phyloP scores from a whole-genome alignment of 2,113 vertebrate species.

The Archocentrus centrarchus region DNA sequence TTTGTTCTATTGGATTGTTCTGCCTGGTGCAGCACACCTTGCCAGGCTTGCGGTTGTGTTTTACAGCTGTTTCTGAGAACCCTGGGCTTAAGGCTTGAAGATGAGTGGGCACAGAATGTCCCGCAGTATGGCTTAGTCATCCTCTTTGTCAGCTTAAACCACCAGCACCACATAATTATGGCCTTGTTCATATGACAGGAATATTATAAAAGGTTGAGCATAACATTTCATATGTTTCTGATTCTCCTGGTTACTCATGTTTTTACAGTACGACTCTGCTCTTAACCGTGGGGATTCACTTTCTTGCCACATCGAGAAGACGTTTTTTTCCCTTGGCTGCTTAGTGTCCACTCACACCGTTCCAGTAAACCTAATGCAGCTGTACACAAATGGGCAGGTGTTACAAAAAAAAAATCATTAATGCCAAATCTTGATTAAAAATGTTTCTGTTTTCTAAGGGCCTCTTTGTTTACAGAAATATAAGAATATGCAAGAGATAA shows the following conservation, averaged over 20 bases:
- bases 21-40: slow-evolving; percentile 30
- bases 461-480: slow-evolving; percentile 42
- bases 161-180: slow-evolving; percentile 64
- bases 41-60: slow-evolving; percentile 67
- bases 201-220: slow-evolving; percentile 59
- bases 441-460: slow-evolving; percentile 35
- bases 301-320: slow-evolving; percentile 57
- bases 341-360: slow-evolving; percentile 41
- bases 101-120: slow-evolving; percentile 74
- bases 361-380: slow-evolving; percentile 32
- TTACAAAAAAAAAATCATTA: not conserved
- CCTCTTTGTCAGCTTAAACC: slow-evolving; percentile 71
- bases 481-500: slow-evolving; percentile 27
- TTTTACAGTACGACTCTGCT: slow-evolving; percentile 58
- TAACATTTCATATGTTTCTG: slow-evolving; percentile 72
- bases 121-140: slow-evolving; percentile 73
- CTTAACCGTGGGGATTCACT: slow-evolving; percentile 61
- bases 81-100: slow-evolving; percentile 56
- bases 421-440: slow-evolving; percentile 14
- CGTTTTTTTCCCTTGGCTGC: slow-evolving; percentile 23
- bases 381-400: slow-evolving; percentile 11
- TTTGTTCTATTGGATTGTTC: slow-evolving; percentile 67
- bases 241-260: slow-evolving; percentile 65
- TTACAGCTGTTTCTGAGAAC: slow-evolving; percentile 65
- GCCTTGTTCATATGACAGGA: slow-evolving; percentile 60